Conservation (phyloP, 1,140 invertebrate genomes). For the Lysiphlebus fabarum region DNA sequence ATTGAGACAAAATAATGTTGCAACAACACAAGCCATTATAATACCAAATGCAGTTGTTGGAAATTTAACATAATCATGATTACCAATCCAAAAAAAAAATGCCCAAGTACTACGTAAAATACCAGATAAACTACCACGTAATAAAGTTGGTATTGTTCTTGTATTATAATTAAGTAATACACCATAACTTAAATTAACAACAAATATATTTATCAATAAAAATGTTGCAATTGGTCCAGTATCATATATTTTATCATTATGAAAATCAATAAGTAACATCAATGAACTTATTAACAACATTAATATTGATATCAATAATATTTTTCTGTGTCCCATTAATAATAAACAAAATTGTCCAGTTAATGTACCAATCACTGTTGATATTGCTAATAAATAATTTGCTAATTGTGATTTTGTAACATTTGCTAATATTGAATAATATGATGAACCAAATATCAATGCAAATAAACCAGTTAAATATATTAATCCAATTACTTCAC, state of each 20-base stretch:
- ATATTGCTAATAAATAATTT: constrained; percentile 16
- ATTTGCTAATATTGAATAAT: constrained; percentile 20
- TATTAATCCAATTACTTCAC: constrained; percentile 24
- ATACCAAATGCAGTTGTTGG: constrained; percentile 20
- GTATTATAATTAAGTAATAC: constrained; percentile 27
- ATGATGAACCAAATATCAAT: constrained; percentile 25
- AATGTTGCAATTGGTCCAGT: constrained; percentile 25
- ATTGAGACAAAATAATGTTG: constrained; percentile 27
- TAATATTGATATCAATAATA: constrained; percentile 23
- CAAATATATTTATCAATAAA: constrained; percentile 20
- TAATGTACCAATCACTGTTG: constrained; percentile 22
- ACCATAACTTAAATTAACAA: constrained; percentile 27
- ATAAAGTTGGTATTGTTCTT: constrained; percentile 26
- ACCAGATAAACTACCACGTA: constrained; percentile 24
- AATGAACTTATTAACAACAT: constrained; percentile 25
- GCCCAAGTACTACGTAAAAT: constrained; percentile 26
- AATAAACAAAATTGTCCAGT: constrained; percentile 25
- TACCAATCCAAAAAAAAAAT: constrained; percentile 25
- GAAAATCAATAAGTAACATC: constrained; percentile 22
- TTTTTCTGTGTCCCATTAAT: constrained; percentile 26
- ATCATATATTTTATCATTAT: constrained; percentile 20
- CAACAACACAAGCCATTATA: constrained; percentile 22
- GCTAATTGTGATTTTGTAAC: constrained; percentile 24
- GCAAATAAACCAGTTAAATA: constrained; percentile 26
- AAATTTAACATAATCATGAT: constrained; percentile 25